These are phyloP conservation scores for Vicugna pacos DNA, from an alignment of 2,113 vertebrate species.

Conservation along the genomic window DNA sequence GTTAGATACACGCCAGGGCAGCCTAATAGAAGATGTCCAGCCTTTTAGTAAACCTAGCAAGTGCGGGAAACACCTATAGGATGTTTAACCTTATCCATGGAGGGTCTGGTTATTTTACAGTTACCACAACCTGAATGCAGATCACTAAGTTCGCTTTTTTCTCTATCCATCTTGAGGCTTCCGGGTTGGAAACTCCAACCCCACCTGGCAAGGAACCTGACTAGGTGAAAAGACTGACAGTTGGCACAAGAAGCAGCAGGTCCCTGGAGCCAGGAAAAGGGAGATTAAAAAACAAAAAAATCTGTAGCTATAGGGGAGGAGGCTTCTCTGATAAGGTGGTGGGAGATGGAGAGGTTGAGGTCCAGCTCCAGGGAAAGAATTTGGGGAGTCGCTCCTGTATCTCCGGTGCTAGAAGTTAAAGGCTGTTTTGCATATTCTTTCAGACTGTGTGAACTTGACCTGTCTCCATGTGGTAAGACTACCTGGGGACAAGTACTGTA, in stretches of 20 bases:
- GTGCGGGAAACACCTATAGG: not conserved
- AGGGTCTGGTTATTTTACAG: not conserved
- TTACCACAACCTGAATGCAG: not conserved
- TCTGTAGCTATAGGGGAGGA: not conserved
- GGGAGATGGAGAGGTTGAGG: not conserved
- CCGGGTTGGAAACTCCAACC: not conserved
- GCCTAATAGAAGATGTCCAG: not conserved
- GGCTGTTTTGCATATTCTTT: not conserved
- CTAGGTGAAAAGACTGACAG: not conserved
- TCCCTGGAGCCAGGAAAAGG: not conserved
- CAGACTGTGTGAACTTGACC: conserved; percentile 20
- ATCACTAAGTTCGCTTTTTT: not conserved
- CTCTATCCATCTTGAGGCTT: not conserved
- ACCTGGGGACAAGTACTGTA: not conserved
- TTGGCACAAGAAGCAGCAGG: not conserved
- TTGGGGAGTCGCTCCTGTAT: not conserved
- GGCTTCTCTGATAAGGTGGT: not conserved
- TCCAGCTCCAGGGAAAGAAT: not conserved
- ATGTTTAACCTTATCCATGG: not conserved
- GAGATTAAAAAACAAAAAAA: not conserved
- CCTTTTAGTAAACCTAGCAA: not conserved
- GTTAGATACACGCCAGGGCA: not conserved
- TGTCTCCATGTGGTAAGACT: not conserved
- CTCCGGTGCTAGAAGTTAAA: conserved; percentile 23
- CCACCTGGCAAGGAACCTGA: not conserved